phyloP scores from a whole-genome alignment of 2,797 vertebrate genomes.

The Helicolenus hilgendorfi region DNA sequence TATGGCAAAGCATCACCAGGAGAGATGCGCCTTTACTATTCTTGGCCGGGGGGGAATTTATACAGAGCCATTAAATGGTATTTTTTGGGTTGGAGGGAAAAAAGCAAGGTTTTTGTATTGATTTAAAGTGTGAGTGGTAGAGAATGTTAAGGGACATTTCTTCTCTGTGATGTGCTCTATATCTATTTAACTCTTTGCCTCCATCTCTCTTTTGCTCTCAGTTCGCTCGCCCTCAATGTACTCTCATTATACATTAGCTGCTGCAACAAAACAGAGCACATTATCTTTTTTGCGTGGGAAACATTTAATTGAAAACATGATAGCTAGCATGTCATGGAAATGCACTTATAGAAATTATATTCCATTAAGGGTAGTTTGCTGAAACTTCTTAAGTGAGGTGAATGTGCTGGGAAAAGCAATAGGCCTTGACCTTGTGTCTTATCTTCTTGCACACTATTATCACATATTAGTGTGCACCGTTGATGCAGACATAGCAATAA shows the following conservation, averaged over 20 bases:
- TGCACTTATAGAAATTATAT: conserved; percentile 2
- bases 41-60: conserved; percentile 36
- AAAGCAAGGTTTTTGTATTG: conserved; percentile 55
- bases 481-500: background rate
- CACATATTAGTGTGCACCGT: background rate
- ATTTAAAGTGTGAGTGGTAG: conserved; percentile 57
- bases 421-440: background rate
- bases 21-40: conserved; percentile 53
- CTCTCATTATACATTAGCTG: conserved; percentile 17
- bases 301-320: conserved; percentile 22
- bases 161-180: conserved; percentile 21
- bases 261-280: conserved; percentile 5
- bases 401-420: conserved; percentile 11
- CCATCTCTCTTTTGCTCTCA: conserved; percentile 11
- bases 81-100: conserved; percentile 24
- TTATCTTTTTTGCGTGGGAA: conserved; percentile 1
- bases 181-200: background rate
- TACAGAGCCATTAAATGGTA: conserved; percentile 52
- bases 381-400: background rate
- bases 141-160: conserved; percentile 47
- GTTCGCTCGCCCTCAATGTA: conserved; percentile 15
- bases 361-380: conserved; percentile 28
- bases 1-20: conserved; percentile 49
- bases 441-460: background rate
- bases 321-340: conserved; percentile 12